Evolutionary conservation across 2,113 vertebrate genomes (phyloP), one percentile per base, ranked within the genome.

Genomic region (Microtus montanus): DNA sequence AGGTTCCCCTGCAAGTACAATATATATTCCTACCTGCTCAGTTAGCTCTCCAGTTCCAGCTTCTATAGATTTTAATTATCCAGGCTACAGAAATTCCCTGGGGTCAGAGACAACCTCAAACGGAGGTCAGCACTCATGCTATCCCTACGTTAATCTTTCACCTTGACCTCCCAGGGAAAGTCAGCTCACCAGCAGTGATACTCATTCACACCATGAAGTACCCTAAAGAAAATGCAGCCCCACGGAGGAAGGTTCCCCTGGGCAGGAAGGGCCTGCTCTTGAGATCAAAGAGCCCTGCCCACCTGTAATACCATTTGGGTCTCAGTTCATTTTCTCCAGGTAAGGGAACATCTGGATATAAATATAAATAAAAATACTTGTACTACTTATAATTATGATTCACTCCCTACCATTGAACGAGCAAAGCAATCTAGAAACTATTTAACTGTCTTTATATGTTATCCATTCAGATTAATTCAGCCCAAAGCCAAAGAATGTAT

Each of bases 61-160:
- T 71, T 92, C 77, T 85, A 84, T 24, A 28, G 92, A 88, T 86
- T 94, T 79, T 83, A 95, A 95, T 70, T 41, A 92, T 28, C 66
- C 52, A 82, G 66, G 54, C 77, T 73, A 63, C 4, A 30, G 68
- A 47, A 74, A 61, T 86, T 19, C 77, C 71, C 95, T 35, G 35
- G 92, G 79, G 64, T 64, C 83, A 70, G 49, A 86, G 89, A 89
- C 35, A 64, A 86, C 30, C 61, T 93, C 83, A 86, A 90, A 83
- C 0, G 24, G 86, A 87, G 83, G 82, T 74, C 95, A 78, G 66
- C 0, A 74, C 26, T 52, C 54, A 33, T 19, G 33, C 61, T 49
- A 28, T 79, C 87, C 73, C 75, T n/a, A 61, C 15, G 10, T 41
- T 20, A 33, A 64, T 70, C 94, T 91, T 77, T 70, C 84, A 73